A percentile compares a stretch with the other conserved stretches of the same genome.
phyloP scores from a whole-genome alignment of 2,888 invertebrate species.

The Xestia ashworthii region DNA sequence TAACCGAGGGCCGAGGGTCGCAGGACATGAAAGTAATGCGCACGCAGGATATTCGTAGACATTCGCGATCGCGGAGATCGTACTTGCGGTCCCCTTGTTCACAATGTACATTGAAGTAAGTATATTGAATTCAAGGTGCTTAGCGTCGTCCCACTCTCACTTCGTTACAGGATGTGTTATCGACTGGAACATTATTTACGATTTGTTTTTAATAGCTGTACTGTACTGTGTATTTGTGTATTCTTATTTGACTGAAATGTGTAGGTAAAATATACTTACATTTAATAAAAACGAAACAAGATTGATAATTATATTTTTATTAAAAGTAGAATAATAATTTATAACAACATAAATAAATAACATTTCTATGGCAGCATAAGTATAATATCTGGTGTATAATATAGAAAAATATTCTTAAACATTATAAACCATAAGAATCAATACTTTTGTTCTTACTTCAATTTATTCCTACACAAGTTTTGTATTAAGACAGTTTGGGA shows the following conservation, averaged over 20 bases:
- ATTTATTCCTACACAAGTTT: constrained; percentile 26
- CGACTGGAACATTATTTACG: constrained; percentile 47
- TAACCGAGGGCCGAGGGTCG: constrained; percentile 70
- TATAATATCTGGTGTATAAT: constrained; percentile 55
- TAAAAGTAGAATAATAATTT: constrained; percentile 72
- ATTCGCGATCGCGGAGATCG: constrained; percentile 43
- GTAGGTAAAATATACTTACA: constrained; percentile 23
- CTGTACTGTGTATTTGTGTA: background rate
- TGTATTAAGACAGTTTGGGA: constrained; percentile 26
- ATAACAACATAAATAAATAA: constrained; percentile 68
- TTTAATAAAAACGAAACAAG: constrained; percentile 52
- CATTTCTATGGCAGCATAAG: constrained; percentile 66
- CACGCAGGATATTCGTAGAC: constrained; percentile 80
- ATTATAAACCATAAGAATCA: constrained; percentile 45
- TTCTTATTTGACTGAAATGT: constrained; percentile 23
- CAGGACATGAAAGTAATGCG: constrained; percentile 80
- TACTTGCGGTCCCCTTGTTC: constrained; percentile 49
- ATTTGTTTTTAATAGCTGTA: constrained; percentile 26
- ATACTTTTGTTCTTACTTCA: constrained; percentile 37
- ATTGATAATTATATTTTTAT: constrained; percentile 70
- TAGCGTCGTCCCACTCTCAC: constrained; percentile 50
- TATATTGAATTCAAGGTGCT: constrained; percentile 49
- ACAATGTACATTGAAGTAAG: background rate
- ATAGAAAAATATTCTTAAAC: constrained; percentile 53
- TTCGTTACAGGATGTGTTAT: constrained; percentile 37